A percentile compares a stretch with the other conserved stretches of the same genome.
Evolutionary conservation across 2,888 invertebrate genomes (phyloP).

Genomic region (Philereme transversata): DNA sequence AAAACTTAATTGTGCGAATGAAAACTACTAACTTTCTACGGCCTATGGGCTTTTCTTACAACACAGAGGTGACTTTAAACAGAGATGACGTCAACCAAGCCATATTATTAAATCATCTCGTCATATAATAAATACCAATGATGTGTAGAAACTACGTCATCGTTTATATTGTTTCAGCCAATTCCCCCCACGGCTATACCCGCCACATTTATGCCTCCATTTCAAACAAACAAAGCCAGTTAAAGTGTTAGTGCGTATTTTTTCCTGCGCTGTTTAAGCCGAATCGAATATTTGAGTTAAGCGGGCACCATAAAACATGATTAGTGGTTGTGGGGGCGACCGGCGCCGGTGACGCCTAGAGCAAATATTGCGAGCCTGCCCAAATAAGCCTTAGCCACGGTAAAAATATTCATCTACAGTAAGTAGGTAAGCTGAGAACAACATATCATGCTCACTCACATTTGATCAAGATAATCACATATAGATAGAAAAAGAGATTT

Average conservation of each 20-base stretch:
- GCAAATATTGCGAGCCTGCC: conserved; percentile 64
- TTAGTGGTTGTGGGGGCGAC: conserved; percentile 68
- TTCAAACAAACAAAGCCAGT: conserved; percentile 28
- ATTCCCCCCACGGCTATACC: conserved; percentile 17
- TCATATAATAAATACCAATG: not conserved
- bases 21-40: too few species aligned
- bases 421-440: conserved; percentile 6
- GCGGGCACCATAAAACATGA: conserved; percentile 77
- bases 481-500: too few species aligned
- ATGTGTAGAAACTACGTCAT: conserved; percentile 15
- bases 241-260: conserved; percentile 41
- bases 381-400: conserved; percentile 53
- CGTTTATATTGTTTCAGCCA: conserved; percentile 12
- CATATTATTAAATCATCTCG: not conserved
- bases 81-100: not conserved
- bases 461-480: too few species aligned
- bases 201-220: conserved; percentile 21
- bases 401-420: conserved; percentile 12
- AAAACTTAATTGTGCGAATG: too few species aligned
- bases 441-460: not conserved
- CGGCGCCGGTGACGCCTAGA: conserved; percentile 59
- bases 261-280: conserved; percentile 65
- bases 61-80: too few species aligned
- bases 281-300: conserved; percentile 68
- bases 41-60: too few species aligned